Percentiles rank a stretch among this genome's conserved stretches.
Conservation (phyloP, 2,113 vertebrate species). For the Pelodiscus sinensis region DNA sequence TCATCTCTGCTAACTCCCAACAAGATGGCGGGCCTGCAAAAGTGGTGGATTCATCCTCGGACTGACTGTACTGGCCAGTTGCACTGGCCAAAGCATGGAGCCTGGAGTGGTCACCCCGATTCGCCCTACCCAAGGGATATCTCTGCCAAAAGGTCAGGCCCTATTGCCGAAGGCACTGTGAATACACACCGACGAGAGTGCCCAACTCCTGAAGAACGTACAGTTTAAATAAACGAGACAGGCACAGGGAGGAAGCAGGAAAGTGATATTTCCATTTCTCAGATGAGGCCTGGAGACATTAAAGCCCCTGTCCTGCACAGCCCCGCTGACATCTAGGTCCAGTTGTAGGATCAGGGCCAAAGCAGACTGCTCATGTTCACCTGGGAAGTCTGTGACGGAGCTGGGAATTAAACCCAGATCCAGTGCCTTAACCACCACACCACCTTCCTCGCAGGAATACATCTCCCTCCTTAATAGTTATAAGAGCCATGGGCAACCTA, state of each 20-base stretch:
- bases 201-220: neutral
- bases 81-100: no score
- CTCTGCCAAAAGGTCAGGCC: no score
- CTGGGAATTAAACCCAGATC: neutral
- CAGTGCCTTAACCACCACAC: neutral
- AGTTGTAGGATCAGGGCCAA: neutral
- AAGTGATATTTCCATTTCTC: neutral
- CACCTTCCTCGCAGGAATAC: neutral
- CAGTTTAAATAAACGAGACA: neutral
- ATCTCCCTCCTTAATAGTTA: neutral
- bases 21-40: no score
- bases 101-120: no score
- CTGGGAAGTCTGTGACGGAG: neutral
- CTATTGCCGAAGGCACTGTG: neutral
- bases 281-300: neutral
- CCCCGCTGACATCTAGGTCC: neutral
- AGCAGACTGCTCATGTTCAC: neutral
- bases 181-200: neutral
- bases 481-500: neutral
- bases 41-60: no score
- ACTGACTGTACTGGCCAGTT: no score
- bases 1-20: no score
- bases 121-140: no score
- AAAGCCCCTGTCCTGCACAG: neutral
- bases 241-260: neutral